Percentiles rank a stretch among this genome's conserved stretches.
Evolutionary conservation across 2,797 vertebrate genomes (phyloP).

Genomic region (Ara ararauna): DNA sequence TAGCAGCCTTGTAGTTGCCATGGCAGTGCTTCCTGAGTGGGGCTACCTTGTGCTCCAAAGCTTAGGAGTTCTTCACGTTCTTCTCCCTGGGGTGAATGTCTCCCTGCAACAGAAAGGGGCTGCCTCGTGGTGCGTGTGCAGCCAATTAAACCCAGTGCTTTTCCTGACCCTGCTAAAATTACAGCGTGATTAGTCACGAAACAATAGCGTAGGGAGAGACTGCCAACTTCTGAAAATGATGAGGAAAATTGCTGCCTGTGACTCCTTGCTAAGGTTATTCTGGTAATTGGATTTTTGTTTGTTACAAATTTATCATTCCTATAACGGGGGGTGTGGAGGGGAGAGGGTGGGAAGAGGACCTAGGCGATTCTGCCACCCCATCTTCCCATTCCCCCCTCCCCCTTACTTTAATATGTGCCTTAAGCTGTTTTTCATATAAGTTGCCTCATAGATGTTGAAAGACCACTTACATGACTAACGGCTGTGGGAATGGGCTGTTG

Average conservation of each 20-base stretch:
- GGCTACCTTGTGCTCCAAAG: not conserved
- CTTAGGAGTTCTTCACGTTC: not conserved
- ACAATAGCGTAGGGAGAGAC: not conserved
- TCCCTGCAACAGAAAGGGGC: not conserved
- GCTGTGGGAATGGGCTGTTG: not conserved
- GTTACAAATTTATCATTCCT: not conserved
- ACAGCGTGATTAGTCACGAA: not conserved
- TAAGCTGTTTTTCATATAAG: constrained; percentile 5
- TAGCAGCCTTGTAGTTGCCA: not conserved
- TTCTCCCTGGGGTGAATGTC: not conserved
- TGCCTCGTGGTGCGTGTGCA: not conserved
- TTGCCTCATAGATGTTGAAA: constrained; percentile 29
- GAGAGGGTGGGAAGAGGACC: not conserved
- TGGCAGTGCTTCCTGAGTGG: not conserved
- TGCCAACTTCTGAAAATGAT: constrained; percentile 16
- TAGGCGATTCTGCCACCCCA: rapidly evolving
- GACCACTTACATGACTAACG: constrained; percentile 28
- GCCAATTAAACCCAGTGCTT: constrained; percentile 47
- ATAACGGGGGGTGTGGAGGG: rapidly evolving
- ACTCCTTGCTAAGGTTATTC: not conserved
- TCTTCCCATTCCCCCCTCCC: rapidly evolving
- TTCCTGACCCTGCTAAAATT: constrained; percentile 51
- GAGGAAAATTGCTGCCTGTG: not conserved
- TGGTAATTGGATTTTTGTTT: constrained; percentile 5
- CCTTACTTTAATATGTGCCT: not conserved